phyloP scores from a whole-genome alignment of 2,113 vertebrate species.

The Dasyurus viverrinus region DNA sequence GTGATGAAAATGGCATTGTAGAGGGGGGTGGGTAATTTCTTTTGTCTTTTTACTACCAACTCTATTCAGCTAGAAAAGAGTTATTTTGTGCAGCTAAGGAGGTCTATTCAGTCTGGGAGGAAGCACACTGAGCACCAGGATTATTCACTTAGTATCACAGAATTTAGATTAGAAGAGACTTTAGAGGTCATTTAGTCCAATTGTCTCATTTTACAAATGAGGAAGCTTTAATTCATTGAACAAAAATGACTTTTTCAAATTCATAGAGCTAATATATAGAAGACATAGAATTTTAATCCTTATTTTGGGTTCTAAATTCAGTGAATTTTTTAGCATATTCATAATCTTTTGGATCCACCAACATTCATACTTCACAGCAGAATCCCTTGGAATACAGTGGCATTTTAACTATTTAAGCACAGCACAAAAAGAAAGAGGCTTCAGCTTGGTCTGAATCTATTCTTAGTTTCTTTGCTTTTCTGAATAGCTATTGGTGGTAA shows the following conservation, averaged over 20 bases:
- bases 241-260: background rate
- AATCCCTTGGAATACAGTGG: background rate
- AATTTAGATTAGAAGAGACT: background rate
- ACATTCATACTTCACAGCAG: background rate
- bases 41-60: background rate
- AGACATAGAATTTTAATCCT: background rate
- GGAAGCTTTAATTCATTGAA: background rate
- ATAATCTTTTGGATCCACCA: background rate
- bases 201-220: background rate
- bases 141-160: background rate
- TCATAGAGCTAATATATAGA: background rate
- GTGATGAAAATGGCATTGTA: no score
- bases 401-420: background rate
- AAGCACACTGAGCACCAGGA: background rate
- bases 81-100: background rate
- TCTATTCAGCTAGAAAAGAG: background rate
- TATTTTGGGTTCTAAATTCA: background rate
- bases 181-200: background rate
- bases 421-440: background rate
- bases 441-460: background rate
- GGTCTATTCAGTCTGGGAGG: background rate
- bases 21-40: background rate
- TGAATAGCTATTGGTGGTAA: background rate
- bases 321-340: background rate
- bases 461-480: background rate